Conservation (phyloP, 23 tunicate genomes). For the Diplosoma virens region DNA sequence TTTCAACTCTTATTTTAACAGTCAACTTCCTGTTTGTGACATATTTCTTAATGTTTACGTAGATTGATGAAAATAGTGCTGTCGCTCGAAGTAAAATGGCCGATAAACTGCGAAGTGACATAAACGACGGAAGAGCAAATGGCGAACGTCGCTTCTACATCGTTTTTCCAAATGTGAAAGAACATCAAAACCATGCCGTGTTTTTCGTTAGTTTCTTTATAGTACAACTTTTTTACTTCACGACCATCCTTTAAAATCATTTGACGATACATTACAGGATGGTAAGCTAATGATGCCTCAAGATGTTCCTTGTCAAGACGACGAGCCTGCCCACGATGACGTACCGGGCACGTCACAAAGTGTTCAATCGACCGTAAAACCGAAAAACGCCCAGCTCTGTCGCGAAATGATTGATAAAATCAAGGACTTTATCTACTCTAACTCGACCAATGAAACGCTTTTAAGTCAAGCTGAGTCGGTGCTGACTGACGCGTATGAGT, state of each 20-base stretch:
- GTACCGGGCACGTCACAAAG: background rate
- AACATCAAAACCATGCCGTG: constrained; percentile 20
- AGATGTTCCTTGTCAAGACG: background rate
- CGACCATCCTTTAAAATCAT: too few relatives aligned
- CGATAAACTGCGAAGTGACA: constrained; percentile 17
- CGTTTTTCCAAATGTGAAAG: constrained; percentile 15
- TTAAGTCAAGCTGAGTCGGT: background rate
- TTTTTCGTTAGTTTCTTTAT: constrained; percentile 14
- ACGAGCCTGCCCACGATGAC: background rate
- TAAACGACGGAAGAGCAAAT: background rate
- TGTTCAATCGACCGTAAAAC: background rate
- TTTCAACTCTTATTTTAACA: too few relatives aligned
- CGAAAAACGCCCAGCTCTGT: background rate
- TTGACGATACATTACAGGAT: too few relatives aligned
- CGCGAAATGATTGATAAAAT: constrained; percentile 14
- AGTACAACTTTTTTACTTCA: too few relatives aligned
- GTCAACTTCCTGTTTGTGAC: too few relatives aligned
- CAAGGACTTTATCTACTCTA: background rate
- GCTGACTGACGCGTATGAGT: background rate
- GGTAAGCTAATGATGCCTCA: background rate
- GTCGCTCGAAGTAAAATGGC: constrained; percentile 14
- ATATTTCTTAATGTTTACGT: too few relatives aligned
- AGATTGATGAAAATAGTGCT: constrained; percentile 4
- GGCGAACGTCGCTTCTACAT: constrained; percentile 29
- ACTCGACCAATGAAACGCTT: background rate